Base-by-base conservation (phyloP, 2,113 vertebrate species). In the Pterocles burchelli region DNA sequence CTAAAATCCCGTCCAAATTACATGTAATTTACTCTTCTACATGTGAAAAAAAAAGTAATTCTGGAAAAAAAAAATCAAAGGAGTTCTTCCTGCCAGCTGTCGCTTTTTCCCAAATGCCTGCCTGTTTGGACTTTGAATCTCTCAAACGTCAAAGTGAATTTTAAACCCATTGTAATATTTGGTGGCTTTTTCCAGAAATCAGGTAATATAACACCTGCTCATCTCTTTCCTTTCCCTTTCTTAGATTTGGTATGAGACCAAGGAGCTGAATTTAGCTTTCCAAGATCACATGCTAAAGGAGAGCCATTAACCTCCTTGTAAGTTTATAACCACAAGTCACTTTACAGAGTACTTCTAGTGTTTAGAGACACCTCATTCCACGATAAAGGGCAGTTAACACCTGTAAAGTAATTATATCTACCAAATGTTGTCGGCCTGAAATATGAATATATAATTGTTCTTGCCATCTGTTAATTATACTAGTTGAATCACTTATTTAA, bases 381-480 rank as follows among this genome's bases (percentile, higher is more conserved):
- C 16, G 25, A 97, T 70, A 93, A 97, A 97, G 97, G 97, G 96
- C 96, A 98, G 96, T 95, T 98, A 98, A 97, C 97, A 98, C 98
- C 98, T 98, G 98, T 98, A 98, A 97, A 97, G 97, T 98, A 98
- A 98, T 98, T 98, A 98, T 97, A 98, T 96, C 97, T 97, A 97
- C 98, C 98, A 98, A 98, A 98, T 98, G 98, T 75, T 97, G 95
- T 94, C 98, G 98, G 98, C 96, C 97, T 97, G 95, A 95, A 97
- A 90, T 97, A 97, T 96, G 98, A 98, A 98, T 98, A 95, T 55
- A 81, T 98, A 98, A 98, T 98, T 97, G 96, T 96, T 95, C 77
- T 80, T 96, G 94, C 98, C 98, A 98, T 98, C 98, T 98, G 98
- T 98, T 98, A 98, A 98, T 98, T 98, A 97, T 93, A 93, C 89